Evolutionary conservation across 2,113 vertebrate genomes (phyloP), one percentile per base, ranked within the genome.

Genomic region (Tupaia tana): DNA sequence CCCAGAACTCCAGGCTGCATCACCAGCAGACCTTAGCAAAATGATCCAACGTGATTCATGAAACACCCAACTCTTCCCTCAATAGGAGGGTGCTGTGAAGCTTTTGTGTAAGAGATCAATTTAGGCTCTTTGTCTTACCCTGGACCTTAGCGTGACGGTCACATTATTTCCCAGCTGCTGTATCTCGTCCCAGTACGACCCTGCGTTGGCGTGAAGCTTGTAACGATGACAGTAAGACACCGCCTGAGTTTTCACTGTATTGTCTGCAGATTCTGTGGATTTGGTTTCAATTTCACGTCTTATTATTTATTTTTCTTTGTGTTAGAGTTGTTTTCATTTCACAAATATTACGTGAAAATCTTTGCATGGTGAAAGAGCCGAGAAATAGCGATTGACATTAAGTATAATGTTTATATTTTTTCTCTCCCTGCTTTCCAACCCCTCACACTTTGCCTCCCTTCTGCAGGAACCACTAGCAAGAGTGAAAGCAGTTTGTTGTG

Each of bases 321-420:
- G n/a, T 78, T 43, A 29, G 34, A 71, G 7, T 9, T 94, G 43
- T 87, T 89, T 92, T 90, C 29, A 78, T 92, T 84, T 88, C 18
- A 43, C 2, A 74, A 43, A 56, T 22, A 25, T 43, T 25, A 64
- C 7, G 3, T 12, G 18, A 16, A 25, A 19, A 52, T 63, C 20
- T 29, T 81, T 15, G 78, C 71, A 71, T 9, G 61, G 18, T 43
- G 54, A 52, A 43, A 18, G 13, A 25, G 64, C 66, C 19, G 56
- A 63, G 24, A 10, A 61, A 63, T n/a, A 77, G 2, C 25, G 74
- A 18, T 54, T 78, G 31, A 64, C 79, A 54, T 29, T 85, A 71
- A 78, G 5, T 20, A 34, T 22, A 34, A 64, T 29, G 15, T 25
- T 9, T 20, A 1, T 64, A 10, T 64, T 67, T 58, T 79, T 58